phyloP scores from a whole-genome alignment of 2,113 vertebrate genomes.

The Grantiella picta region DNA sequence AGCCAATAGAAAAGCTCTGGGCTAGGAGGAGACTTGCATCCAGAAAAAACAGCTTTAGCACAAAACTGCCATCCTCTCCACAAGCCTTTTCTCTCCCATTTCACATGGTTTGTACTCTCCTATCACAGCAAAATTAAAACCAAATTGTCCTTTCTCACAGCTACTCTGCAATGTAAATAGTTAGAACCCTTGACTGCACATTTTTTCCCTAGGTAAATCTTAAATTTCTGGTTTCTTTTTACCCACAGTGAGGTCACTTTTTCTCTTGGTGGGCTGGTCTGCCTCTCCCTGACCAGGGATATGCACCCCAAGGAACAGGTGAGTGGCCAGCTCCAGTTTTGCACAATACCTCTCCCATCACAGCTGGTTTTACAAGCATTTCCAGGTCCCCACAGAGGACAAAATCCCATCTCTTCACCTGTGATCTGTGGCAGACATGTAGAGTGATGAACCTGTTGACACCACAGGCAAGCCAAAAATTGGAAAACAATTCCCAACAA shows the following conservation, averaged over 20 bases:
- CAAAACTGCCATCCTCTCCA: not conserved
- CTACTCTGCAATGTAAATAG: not conserved
- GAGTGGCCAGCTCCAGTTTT: not conserved
- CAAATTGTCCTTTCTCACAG: not conserved
- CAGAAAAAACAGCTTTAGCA: not conserved
- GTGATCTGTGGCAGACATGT: not conserved
- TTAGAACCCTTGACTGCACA: not conserved
- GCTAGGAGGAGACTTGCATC: not conserved
- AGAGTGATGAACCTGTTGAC: not conserved
- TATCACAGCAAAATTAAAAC: not conserved
- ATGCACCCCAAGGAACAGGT: not conserved
- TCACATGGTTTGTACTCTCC: not conserved
- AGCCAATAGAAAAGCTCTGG: not conserved
- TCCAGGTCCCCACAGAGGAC: accelerated
- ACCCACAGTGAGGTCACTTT: not conserved
- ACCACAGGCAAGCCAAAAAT: not conserved
- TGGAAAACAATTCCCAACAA: not conserved
- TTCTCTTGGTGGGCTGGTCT: not conserved
- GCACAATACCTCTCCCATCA: not conserved
- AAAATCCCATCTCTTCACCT: accelerated
- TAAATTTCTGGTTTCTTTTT: not conserved
- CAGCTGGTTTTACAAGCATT: not conserved
- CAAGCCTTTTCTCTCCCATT: not conserved
- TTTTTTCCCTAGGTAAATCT: not conserved
- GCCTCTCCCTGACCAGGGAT: not conserved